phyloP scores from a whole-genome alignment of 1,140 invertebrate species.

The Bombyx mandarina region DNA sequence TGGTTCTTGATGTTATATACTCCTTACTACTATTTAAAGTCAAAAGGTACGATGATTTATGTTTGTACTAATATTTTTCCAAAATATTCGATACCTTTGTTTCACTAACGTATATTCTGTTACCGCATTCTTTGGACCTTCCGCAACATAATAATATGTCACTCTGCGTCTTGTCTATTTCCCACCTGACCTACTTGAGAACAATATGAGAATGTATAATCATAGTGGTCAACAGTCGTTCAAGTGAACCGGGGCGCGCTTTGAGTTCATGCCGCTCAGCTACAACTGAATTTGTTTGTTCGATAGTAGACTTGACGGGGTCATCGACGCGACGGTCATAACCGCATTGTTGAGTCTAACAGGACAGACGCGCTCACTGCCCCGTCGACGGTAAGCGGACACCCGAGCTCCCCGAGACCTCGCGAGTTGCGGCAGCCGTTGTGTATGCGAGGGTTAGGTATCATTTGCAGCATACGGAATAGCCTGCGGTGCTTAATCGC shows the following conservation, averaged over 20 bases:
- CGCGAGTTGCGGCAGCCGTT: too few species aligned
- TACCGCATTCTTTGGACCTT: too few species aligned
- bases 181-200: too few species aligned
- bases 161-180: neutral
- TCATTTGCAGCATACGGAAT: too few species aligned
- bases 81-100: too few species aligned
- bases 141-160: neutral
- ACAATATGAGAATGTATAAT: conserved; percentile 3
- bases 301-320: conserved; percentile 3
- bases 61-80: too few species aligned
- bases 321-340: neutral
- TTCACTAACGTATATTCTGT: too few species aligned
- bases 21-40: too few species aligned
- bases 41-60: too few species aligned
- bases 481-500: too few species aligned
- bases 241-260: conserved; percentile 1
- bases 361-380: neutral
- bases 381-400: neutral
- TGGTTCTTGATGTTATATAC: too few species aligned
- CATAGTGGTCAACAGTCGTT: conserved; percentile 4
- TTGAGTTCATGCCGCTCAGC: neutral
- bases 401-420: neutral
- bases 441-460: too few species aligned
- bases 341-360: neutral
- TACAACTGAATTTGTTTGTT: conserved; percentile 9